phyloP scores from a whole-genome alignment of 2,797 vertebrate species.

The Urosaurus nigricauda region DNA sequence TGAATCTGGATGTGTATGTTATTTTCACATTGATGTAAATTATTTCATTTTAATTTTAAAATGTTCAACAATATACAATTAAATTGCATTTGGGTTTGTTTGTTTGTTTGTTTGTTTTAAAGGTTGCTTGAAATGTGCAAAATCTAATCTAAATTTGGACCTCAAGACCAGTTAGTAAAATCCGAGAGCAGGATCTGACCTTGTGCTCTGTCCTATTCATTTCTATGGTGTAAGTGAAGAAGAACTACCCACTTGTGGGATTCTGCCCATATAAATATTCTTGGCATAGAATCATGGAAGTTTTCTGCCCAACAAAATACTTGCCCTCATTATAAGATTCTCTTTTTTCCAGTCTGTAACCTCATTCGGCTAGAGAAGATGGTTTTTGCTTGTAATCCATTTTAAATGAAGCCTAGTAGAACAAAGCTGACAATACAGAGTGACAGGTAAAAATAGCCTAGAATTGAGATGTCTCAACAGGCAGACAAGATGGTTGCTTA shows the following conservation, averaged over 20 bases:
- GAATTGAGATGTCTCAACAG: conserved; percentile 48
- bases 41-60: not conserved
- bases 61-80: not conserved
- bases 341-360: conserved; percentile 35
- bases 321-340: conserved; percentile 2
- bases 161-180: not conserved
- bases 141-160: too few species aligned
- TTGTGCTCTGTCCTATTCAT: not conserved
- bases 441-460: conserved; percentile 49
- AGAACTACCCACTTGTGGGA: not conserved
- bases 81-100: not conserved
- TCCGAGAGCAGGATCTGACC: not conserved
- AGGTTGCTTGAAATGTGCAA: not conserved
- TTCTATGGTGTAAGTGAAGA: not conserved
- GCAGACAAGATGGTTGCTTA: conserved; percentile 47
- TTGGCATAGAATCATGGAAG: not conserved
- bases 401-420: not conserved
- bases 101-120: too few species aligned
- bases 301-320: not conserved
- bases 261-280: not conserved
- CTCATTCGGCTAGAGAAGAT: not conserved
- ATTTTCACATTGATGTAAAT: not conserved
- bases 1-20: not conserved
- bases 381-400: conserved; percentile 33
- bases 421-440: conserved; percentile 13